Evolutionary conservation across 2,888 invertebrate genomes (phyloP).

Genomic region (Gastracanthus pulcherrimus): DNA sequence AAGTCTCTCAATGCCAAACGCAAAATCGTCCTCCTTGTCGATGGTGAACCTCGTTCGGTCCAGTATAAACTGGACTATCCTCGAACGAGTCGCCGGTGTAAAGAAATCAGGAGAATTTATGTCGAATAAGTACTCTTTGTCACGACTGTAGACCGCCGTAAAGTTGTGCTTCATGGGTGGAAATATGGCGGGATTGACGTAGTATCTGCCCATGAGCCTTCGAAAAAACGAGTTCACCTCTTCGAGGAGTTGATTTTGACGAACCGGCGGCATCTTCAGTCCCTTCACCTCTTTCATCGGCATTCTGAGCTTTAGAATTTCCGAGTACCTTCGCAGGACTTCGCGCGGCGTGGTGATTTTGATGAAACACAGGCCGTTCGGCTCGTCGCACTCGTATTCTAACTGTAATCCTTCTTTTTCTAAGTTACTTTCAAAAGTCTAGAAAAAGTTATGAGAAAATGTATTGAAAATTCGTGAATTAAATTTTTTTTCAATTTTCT

Average conservation of each 20-base stretch:
- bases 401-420: conserved; percentile 86
- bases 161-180: conserved; percentile 89
- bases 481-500: conserved; percentile 12
- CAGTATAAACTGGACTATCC: conserved; percentile 95
- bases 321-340: conserved; percentile 91
- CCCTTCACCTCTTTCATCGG: conserved; percentile 93
- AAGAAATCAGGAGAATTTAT: conserved; percentile 90
- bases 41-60: conserved; percentile 90
- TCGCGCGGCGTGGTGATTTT: conserved; percentile 93
- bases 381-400: conserved; percentile 84
- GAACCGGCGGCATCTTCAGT: conserved; percentile 53
- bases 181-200: conserved; percentile 85
- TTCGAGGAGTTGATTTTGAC: conserved; percentile 71
- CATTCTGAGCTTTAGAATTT: conserved; percentile 94
- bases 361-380: conserved; percentile 86
- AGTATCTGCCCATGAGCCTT: conserved; percentile 80
- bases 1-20: conserved; percentile 89
- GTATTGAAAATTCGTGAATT: too few species aligned
- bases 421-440: conserved; percentile 86
- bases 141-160: conserved; percentile 93
- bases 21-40: conserved; percentile 83
- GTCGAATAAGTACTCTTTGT: conserved; percentile 96
- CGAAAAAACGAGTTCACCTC: conserved; percentile 81
- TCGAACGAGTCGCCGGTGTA: conserved; percentile 89
- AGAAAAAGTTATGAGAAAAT: too few species aligned